Evolutionary conservation across 2,888 invertebrate species (phyloP), one percentile per base, ranked within the genome.

Genomic region (Metacarcinus magister): DNA sequence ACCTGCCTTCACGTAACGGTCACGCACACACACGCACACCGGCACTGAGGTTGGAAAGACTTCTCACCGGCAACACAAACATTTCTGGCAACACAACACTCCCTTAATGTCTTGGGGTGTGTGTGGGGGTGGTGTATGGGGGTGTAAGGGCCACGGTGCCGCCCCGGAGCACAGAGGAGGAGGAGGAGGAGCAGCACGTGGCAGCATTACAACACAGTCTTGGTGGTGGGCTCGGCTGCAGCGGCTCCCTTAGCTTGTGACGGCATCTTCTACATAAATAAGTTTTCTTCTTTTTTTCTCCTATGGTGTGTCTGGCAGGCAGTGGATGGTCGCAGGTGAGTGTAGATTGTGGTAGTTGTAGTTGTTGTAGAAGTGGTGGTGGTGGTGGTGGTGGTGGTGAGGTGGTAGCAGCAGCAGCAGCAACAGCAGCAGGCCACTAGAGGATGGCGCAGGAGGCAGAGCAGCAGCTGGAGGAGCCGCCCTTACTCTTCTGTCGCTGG

Each of bases 401-500:
- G 90, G 91, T n/a, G 75, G 43, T 43, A 48, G 75, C 92, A 92
- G 75, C 75, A 19, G 75, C 75, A n/a, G 75, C 75, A 75, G 75
- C 75, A 44, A 75, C n/a, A 44, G 54, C 48, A 67, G 91, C 67
- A 75, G 92, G 67, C 60, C 95, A 96, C 97, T 99, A 99, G 98
- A 99, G 98, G 98, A 99, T 99, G 98, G 99, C 98, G 98, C 99
- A 99, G 97, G 99, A 98, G 97, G 99, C 98, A 97, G 99, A 99
- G 98, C 99, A 99, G 98, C 99, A 99, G 98, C 99, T 99, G 98
- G 99, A 99, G 97, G 99, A 99, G 97, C 99, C 99, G 97, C 99
- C 99, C 98, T 99, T 99, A 98, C 99, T 99, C 98, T 99, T 99
- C 98, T 99, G 99, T 98, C 99, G 98, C 98, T 99, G 99, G 98